Evolutionary conservation across 2,113 vertebrate genomes (phyloP).

Genomic region (Amblyornis subalaris): DNA sequence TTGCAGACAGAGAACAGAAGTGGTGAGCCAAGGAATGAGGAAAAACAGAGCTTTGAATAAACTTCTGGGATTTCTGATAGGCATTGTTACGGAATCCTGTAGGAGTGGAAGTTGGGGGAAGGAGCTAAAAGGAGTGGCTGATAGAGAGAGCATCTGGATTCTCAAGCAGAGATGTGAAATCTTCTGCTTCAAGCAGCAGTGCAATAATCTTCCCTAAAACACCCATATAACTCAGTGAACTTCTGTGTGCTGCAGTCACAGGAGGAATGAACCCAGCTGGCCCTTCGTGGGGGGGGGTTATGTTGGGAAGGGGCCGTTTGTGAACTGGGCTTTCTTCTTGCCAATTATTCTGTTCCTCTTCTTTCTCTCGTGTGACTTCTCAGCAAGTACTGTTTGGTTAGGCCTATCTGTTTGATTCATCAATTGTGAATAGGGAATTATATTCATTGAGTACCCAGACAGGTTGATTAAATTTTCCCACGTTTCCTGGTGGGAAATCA

Average conservation of each 20-base stretch:
- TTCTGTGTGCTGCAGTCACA: not conserved
- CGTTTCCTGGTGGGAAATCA: conserved; percentile 57
- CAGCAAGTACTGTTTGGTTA: not conserved
- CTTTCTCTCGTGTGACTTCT: not conserved
- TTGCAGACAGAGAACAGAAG: not conserved
- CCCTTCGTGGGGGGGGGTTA: accelerated
- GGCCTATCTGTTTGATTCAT: conserved; percentile 41
- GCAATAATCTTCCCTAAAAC: not conserved
- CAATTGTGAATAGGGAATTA: conserved; percentile 23
- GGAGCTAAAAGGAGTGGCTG: not conserved
- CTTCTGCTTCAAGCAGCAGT: not conserved
- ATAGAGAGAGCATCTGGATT: not conserved
- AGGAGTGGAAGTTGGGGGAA: not conserved
- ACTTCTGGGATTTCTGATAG: not conserved
- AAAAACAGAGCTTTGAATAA: not conserved
- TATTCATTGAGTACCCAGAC: not conserved
- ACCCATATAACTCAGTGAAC: not conserved
- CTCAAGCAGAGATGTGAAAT: not conserved
- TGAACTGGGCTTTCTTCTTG: not conserved
- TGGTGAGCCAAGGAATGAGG: not conserved
- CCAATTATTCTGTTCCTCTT: not conserved
- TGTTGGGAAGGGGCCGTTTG: not conserved
- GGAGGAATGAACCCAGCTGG: not conserved
- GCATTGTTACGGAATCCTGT: not conserved
- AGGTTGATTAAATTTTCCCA: conserved; percentile 56